These are phyloP conservation scores for Candidula unifasciata DNA, from an alignment of 2,888 invertebrate species.

Conservation along the genomic window DNA sequence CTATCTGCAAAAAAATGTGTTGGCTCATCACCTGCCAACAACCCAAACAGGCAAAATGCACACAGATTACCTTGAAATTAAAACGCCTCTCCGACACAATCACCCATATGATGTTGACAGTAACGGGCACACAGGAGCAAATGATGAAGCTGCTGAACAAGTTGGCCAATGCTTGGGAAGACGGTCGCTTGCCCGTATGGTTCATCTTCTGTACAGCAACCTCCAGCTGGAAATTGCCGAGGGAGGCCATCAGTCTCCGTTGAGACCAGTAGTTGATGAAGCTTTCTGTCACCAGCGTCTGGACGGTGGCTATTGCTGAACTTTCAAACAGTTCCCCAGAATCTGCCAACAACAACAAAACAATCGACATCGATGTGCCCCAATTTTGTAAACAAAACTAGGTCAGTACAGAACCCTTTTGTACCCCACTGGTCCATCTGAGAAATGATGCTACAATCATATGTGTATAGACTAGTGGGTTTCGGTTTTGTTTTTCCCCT, in stretches of 20 bases:
- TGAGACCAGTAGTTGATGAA: constrained; percentile 6
- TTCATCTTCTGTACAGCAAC: not conserved
- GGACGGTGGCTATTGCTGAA: not conserved
- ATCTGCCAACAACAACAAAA: too few relatives aligned
- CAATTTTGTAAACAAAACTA: too few relatives aligned
- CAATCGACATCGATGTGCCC: too few relatives aligned
- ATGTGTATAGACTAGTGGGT: too few relatives aligned
- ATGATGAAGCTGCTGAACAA: not conserved
- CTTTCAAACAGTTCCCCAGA: not conserved
- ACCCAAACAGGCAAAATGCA: too few relatives aligned
- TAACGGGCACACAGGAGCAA: not conserved
- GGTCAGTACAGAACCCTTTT: too few relatives aligned
- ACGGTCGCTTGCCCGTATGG: not conserved
- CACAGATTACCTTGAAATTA: not conserved
- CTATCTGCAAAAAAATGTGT: too few relatives aligned
- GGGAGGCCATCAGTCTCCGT: not conserved
- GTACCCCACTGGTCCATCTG: too few relatives aligned
- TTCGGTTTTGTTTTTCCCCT: too few relatives aligned
- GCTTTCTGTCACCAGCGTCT: not conserved
- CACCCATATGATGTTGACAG: not conserved
- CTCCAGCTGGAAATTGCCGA: not conserved
- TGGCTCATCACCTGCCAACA: too few relatives aligned
- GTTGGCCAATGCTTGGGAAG: not conserved
- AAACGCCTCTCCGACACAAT: not conserved
- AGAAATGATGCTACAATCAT: too few relatives aligned